Percentiles rank a stretch among this genome's conserved stretches.
Evolutionary conservation across 1,140 invertebrate genomes (phyloP).

Genomic region (Parapsyche elsis): DNA sequence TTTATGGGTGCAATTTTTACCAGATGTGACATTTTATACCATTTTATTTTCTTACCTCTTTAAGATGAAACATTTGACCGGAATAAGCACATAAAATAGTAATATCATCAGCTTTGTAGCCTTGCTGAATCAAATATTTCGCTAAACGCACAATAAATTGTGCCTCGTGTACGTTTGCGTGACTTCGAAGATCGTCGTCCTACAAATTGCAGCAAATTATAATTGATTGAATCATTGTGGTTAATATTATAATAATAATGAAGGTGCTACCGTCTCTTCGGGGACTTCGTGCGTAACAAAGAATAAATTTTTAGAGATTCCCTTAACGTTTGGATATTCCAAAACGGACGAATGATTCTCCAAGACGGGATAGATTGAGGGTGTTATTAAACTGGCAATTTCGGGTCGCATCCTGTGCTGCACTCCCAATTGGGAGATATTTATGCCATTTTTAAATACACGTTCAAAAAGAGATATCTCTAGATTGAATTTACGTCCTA

Average conservation of each 20-base stretch:
- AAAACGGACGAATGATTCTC: constrained; percentile 68
- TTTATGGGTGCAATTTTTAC: background rate
- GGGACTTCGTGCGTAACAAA: constrained; percentile 70
- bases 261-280: constrained; percentile 63
- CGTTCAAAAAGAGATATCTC: constrained; percentile 82
- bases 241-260: constrained; percentile 19
- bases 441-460: constrained; percentile 71
- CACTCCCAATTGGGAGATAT: constrained; percentile 66
- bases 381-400: constrained; percentile 71
- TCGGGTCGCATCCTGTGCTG: constrained; percentile 78
- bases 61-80: constrained; percentile 71
- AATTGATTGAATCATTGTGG: constrained; percentile 42
- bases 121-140: constrained; percentile 71
- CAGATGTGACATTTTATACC: too few relatives aligned
- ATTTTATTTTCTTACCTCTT: too few relatives aligned
- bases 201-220: too few relatives aligned
- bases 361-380: constrained; percentile 72
- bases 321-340: constrained; percentile 65
- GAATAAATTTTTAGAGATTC: constrained; percentile 69
- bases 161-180: constrained; percentile 72
- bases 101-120: constrained; percentile 70
- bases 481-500: constrained; percentile 71
- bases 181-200: constrained; percentile 67
- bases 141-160: constrained; percentile 69
- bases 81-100: constrained; percentile 77